Percentiles rank a stretch among this genome's conserved stretches.
phyloP scores from a whole-genome alignment of 2,888 invertebrate species.

The Andricus curvator region DNA sequence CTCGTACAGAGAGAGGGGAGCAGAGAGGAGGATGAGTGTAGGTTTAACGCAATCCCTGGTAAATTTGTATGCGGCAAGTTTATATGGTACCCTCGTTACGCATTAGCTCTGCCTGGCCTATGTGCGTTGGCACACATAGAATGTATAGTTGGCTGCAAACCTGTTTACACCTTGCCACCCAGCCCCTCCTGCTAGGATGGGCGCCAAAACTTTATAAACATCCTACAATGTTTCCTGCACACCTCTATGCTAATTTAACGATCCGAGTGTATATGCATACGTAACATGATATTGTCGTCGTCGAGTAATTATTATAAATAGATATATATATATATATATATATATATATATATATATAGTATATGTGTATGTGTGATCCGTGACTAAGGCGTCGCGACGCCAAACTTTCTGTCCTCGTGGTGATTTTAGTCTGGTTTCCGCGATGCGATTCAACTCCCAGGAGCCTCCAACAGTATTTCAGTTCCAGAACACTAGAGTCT shows the following conservation, averaged over 20 bases:
- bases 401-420: slow-evolving; percentile 19
- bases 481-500: neutral
- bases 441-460: slow-evolving; percentile 29
- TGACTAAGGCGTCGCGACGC: slow-evolving; percentile 14
- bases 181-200: neutral
- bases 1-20: neutral
- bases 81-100: slow-evolving; percentile 35
- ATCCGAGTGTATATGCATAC: neutral
- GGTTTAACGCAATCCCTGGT: slow-evolving; percentile 35
- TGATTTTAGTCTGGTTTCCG: slow-evolving; percentile 18
- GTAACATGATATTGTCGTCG: neutral
- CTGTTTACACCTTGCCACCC: slow-evolving; percentile 14
- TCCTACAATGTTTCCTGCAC: neutral
- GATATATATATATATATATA: too few species aligned
- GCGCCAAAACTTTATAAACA: slow-evolving; percentile 12
- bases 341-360: neutral
- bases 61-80: slow-evolving; percentile 38
- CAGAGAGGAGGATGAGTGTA: slow-evolving; percentile 8
- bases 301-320: neutral
- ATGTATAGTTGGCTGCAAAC: neutral
- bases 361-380: slow-evolving; percentile 5
- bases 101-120: neutral
- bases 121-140: neutral
- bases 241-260: slow-evolving; percentile 4
- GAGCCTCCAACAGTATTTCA: slow-evolving; percentile 27